Percentiles rank a stretch among this genome's conserved stretches.
Evolutionary conservation across 1,140 invertebrate species (phyloP).

Genomic region (Drosophila albomicans): DNA sequence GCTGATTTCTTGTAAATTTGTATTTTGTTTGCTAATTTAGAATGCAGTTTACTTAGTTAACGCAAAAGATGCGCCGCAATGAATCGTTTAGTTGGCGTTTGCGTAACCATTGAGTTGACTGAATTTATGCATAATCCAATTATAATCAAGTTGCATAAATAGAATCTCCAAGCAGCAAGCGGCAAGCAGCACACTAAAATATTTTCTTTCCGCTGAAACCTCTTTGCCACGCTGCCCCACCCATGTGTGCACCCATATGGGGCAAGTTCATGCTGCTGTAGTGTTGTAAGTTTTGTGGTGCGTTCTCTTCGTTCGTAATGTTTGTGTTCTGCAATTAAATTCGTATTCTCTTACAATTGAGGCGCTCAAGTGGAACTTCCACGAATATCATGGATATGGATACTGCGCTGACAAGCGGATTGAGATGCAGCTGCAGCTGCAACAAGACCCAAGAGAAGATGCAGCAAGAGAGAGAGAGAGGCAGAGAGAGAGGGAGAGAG

Average conservation of each 20-base stretch:
- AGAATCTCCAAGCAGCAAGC: not conserved
- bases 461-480: not conserved
- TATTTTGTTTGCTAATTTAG: too few species aligned
- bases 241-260: not conserved
- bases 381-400: constrained; percentile 81
- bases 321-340: constrained; percentile 82
- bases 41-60: not conserved
- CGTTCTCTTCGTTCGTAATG: constrained; percentile 32
- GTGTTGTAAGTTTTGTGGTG: not conserved
- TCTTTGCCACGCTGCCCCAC: constrained; percentile 17
- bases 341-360: constrained; percentile 81
- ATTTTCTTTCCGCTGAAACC: constrained; percentile 28
- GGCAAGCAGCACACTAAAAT: not conserved
- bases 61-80: not conserved
- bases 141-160: constrained; percentile 24
- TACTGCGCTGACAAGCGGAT: constrained; percentile 77
- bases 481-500: not conserved
- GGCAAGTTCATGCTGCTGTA: not conserved
- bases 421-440: constrained; percentile 74
- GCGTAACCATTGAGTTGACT: not conserved
- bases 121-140: constrained; percentile 18
- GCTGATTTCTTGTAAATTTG: too few species aligned
- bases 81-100: not conserved
- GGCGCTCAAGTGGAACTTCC: constrained; percentile 76
- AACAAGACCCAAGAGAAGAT: not conserved